Percentiles rank a stretch among this genome's conserved stretches.
These are phyloP conservation scores for Drosophila pseudotalamancana DNA, from an alignment of 2,888 invertebrate genomes.

Conservation along the genomic window DNA sequence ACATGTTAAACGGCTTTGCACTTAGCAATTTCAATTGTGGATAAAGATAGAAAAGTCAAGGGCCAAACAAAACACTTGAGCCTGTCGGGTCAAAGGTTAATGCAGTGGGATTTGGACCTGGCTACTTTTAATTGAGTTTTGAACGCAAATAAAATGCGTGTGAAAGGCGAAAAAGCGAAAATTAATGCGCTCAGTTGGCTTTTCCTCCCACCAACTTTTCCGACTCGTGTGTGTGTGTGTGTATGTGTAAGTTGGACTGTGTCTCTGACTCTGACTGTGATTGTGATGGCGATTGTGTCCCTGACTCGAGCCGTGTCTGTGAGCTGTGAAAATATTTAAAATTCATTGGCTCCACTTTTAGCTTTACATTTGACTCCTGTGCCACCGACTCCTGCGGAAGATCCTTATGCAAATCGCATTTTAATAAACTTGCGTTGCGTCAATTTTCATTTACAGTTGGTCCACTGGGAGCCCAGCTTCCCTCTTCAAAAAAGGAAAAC, in stretches of 20 bases:
- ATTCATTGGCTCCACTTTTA: conserved; percentile 62
- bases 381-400: conserved; percentile 16
- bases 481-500: not conserved
- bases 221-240: conserved; percentile 18
- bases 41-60: conserved; percentile 10
- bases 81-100: conserved; percentile 13
- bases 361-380: conserved; percentile 52
- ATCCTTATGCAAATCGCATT: conserved; percentile 77
- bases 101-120: conserved; percentile 20
- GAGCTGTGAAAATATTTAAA: conserved; percentile 64
- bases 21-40: conserved; percentile 29
- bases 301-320: conserved; percentile 35
- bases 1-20: conserved; percentile 45
- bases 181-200: conserved; percentile 67
- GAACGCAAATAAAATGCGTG: conserved; percentile 64
- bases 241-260: conserved; percentile 14
- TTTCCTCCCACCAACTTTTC: conserved; percentile 35
- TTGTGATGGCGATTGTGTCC: conserved; percentile 32
- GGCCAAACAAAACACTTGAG: conserved; percentile 3
- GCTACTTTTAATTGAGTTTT: conserved; percentile 73
- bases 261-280: conserved; percentile 14
- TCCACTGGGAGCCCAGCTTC: conserved; percentile 55
- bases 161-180: conserved; percentile 63
- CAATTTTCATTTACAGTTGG: conserved; percentile 77
- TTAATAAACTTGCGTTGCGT: conserved; percentile 77